Evolutionary conservation across 2,888 invertebrate genomes (phyloP).

Genomic region (Phalera bucephala): DNA sequence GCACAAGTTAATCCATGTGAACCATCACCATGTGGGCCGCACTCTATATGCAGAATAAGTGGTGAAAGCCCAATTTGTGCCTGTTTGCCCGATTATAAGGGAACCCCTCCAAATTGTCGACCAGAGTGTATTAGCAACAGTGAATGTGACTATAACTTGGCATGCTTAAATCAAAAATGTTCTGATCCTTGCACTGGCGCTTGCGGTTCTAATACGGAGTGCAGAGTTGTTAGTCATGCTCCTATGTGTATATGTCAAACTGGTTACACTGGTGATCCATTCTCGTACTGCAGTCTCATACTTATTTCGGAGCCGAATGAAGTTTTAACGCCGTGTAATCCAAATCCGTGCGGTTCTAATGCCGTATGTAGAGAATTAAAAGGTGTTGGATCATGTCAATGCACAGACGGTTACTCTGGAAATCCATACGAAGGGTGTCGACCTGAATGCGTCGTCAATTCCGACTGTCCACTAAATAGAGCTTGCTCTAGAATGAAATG

Average conservation of each 20-base stretch:
- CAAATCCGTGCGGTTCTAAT: conserved; percentile 85
- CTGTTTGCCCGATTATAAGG: conserved; percentile 86
- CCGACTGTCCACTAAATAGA: conserved; percentile 87
- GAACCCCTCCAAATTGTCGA: conserved; percentile 89
- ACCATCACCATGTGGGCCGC: conserved; percentile 91
- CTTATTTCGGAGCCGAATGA: conserved; percentile 59
- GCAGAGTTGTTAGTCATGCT: conserved; percentile 89
- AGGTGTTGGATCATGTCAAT: conserved; percentile 86
- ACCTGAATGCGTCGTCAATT: conserved; percentile 88
- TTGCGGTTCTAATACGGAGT: conserved; percentile 89
- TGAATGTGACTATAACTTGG: conserved; percentile 87
- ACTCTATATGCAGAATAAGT: conserved; percentile 86
- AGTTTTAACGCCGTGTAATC: conserved; percentile 84
- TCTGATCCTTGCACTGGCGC: conserved; percentile 88
- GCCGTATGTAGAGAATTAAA: conserved; percentile 84
- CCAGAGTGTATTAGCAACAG: conserved; percentile 91
- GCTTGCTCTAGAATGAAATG: conserved; percentile 90
- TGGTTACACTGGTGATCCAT: conserved; percentile 90
- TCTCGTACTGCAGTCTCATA: conserved; percentile 83
- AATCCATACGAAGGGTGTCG: conserved; percentile 91
- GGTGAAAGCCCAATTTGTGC: conserved; percentile 89
- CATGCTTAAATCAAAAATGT: conserved; percentile 90
- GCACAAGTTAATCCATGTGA: conserved; percentile 81
- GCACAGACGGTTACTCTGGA: conserved; percentile 85
- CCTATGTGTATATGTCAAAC: conserved; percentile 87